Evolutionary conservation across 92 coral and sea anemone species (phyloP), one percentile per base, ranked within the genome.

Genomic region (Hydrozoanthus gracilis): DNA sequence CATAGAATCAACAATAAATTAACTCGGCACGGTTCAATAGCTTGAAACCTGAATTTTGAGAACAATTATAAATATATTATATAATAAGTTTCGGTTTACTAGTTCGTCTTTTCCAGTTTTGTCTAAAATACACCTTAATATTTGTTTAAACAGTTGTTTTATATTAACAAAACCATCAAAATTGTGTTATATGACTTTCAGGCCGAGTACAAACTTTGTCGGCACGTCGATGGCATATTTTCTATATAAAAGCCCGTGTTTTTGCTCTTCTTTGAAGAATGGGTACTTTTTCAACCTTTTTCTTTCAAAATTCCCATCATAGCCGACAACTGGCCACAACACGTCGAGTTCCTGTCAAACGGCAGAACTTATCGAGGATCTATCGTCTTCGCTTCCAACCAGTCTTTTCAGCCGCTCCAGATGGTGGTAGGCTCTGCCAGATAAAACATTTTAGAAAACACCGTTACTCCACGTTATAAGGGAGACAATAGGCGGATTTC

Each of bases 351-450:
- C 71, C 47, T 45, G 83, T 84, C 72, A 91, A 46, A 88, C 74
- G 49, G 71, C 93, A 20, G 98, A 94, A 77, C 91, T 92, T 70
- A 87, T 78, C 20, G 98, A 92, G 1, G 98, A 92, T 18, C 93
- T 87, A 60, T 92, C 99, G 68, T 95, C 96, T 70, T 96, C 96
- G 55, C 93, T 93, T 27, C 96, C 98, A 39, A 96, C 99, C 56
- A 96, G 95, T 86, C 94, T 91, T 48, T 96, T 96, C 48, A 96
- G 95, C 78, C 98, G 89, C 86, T 95, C 98, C n/a, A 96, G 95
- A 84, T 96, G 99, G 84, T 87, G 98, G 76, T 96, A 96, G 44
- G 99, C 99, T 88, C 99, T 96, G 64, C 15, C 76, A 67, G 13
- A 80, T 6, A 47, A 48, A 79, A 61, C 50, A 54, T 66, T 20